Base-by-base conservation (phyloP, 2,888 invertebrate genomes). In the Drosophila borborema region DNA sequence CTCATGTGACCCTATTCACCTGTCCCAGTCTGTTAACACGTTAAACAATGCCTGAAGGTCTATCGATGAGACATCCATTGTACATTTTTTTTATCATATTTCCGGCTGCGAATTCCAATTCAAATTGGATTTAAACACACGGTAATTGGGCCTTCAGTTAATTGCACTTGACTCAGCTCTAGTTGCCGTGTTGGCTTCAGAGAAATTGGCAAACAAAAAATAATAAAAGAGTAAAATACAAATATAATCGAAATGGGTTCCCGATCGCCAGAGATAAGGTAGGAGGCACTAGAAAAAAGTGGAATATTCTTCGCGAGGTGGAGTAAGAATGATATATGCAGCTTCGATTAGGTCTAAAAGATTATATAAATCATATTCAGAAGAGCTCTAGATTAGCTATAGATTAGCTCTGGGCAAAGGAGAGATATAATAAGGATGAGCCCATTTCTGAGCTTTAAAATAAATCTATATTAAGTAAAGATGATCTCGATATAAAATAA, bases 1-100 rank as follows among this genome's bases (percentile, higher is more conserved):
- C 56, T 54, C 80, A 80, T 77, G 70, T 77, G 77, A 77, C 77
- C 77, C 81, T 63, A 71, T 46, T 71, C 77, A 65, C 53, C 65
- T 80, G 67, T 48, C 65, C 61, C 66, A n/a, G 61, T 54, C 23
- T 74, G 76, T 67, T 55, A 8, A 48, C 49, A 49, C 28, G 9
- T 43, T 64, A 63, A 63, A 28, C 28, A 72, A 64, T 49, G 48
- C 46, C 55, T 31, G 60, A 65, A 65, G 65, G 59, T 69, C 64
- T 74, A 36, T 64, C 10, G 40, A 56, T 65, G 49, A 34, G 20
- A 36, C 38, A 46, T 23, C 16, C 31, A n/a, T 23, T n/a, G 31
- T 31, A 55, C 18, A 55, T 8, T 40, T 54, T 14, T 71, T 10
- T 61, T 71, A 71, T 76, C 77, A 59, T 38, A 62, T 53, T 76